Base-by-base conservation (phyloP, 1,140 invertebrate genomes). In the Drosophila micromelanica region DNA sequence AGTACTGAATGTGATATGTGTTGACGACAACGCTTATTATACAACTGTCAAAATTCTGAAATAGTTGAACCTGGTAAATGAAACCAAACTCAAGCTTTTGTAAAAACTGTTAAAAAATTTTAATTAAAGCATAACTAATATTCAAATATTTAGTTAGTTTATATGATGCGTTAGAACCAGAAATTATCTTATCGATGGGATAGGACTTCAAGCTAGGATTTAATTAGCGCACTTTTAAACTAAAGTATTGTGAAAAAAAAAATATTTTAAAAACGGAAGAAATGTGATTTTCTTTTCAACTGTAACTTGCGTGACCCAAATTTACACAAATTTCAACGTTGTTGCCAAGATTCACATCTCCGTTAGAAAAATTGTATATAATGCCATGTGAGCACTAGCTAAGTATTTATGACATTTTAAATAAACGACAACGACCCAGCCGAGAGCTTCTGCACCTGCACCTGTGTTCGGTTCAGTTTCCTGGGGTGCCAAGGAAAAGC, bases 321-420 rank as follows among this genome's bases (percentile, higher is more conserved):
- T 35, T 35, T 35, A 35, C 32, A 35, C 8, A 0, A 35, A 35
- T 35, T 35, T 35, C 32, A 43, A 8, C 3, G n/a, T 27, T 27
- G 27, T 27, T 27, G 27, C 27, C 27, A 27, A 27, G 27, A 15
- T 43, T 43, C 15, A 43, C 17, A 43, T 43, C 42, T 4, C 13
- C 15, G 15, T 17, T 8, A 43, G 38, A 17, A 17, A 42, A 57
- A 45, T 45, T 43, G 30, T 45, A 54, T 54, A 32, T 38, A 17
- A 54, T 45, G 55, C 55, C 55, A 57, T 57, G 40, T 43, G 40
- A 56, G 45, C 49, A 63, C 37, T 48, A 30, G 23, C 42, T 17
- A 49, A 59, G 60, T 82, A 86, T 82, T 86, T 87, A 86, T 63
- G 75, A 57, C 57, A 75, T 82, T 77, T 86, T 73, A 87, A 86